These are phyloP conservation scores for Seira sanloemensis DNA, from an alignment of 2,888 invertebrate species.

Conservation along the genomic window DNA sequence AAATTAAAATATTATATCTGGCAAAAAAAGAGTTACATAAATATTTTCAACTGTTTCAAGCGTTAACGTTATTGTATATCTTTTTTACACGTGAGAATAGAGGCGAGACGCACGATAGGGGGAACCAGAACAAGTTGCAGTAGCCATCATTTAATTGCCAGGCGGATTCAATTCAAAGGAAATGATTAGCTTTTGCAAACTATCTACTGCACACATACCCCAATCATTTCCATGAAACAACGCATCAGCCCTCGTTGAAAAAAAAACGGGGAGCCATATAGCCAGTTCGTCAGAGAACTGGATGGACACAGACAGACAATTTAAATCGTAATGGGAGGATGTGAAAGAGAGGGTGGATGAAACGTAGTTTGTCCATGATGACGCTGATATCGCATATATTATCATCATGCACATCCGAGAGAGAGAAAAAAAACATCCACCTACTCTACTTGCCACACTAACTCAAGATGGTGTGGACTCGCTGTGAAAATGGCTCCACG, in stretches of 20 bases:
- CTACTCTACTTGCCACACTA: no score
- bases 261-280: background rate
- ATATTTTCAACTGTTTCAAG: background rate
- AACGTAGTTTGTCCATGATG: no score
- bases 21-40: background rate
- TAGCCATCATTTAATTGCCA: slow-evolving; percentile 9
- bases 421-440: no score
- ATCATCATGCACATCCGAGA: no score
- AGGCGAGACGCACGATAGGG: background rate
- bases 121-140: background rate
- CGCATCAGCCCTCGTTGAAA: background rate
- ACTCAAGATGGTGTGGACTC: no score
- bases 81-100: background rate
- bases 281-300: background rate
- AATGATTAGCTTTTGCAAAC: slow-evolving; percentile 52
- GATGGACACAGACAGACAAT: background rate
- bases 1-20: no score
- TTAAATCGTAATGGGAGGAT: no score
- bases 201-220: background rate
- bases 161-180: slow-evolving; percentile 58
- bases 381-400: no score
- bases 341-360: no score
- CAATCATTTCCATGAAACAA: background rate
- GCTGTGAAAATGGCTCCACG: no score
- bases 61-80: background rate